Base-by-base conservation (phyloP, 2,888 invertebrate genomes). In the Coelinius sp. region DNA sequence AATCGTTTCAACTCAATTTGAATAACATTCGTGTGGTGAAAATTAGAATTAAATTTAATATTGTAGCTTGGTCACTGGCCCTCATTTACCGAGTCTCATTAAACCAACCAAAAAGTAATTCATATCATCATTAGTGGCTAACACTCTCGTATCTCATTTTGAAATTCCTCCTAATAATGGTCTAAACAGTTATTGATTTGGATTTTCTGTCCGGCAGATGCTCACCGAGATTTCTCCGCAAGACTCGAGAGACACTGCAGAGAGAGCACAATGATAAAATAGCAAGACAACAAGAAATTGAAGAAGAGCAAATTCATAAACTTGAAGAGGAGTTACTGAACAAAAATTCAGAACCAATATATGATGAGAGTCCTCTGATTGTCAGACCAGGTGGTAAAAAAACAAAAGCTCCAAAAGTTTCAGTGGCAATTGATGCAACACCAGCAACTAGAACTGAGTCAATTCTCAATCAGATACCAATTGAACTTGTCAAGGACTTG, bases 401-500 rank as follows among this genome's bases (percentile, higher is more conserved):
- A 81, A 89, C 90, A 1, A 90, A 86, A 71, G 90, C 90, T 73
- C 90, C 92, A 0, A 92, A 94, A 87, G 92, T 95, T 1, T 95
- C 93, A 0, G 92, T 95, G 8, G 94, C 92, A 0, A 90, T 95
- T 31, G 94, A 95, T 84, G 95, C 95, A 0, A 95, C 95, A 0
- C 94, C 94, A 10, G 90, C 92, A 0, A 92, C 93, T 1, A 89
- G 94, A 75, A 93, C 93, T 24, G 91, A 91, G 74, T 94, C 94
- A 68, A 90, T 95, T 35, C 84, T 94, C 65, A 91, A 92, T 78
- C 94, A 95, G 88, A 91, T 94, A 83, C 94, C 94, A 0, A 94
- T 94, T 75, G 94, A 95, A 87, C 84, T 94, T 56, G 91, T 91
- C 0, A 93, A 93, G 87, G 78, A 80, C 24, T 64, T 73, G 44